These are phyloP conservation scores for Hetaerina titia DNA, from an alignment of 2,888 invertebrate species.

Conservation along the genomic window DNA sequence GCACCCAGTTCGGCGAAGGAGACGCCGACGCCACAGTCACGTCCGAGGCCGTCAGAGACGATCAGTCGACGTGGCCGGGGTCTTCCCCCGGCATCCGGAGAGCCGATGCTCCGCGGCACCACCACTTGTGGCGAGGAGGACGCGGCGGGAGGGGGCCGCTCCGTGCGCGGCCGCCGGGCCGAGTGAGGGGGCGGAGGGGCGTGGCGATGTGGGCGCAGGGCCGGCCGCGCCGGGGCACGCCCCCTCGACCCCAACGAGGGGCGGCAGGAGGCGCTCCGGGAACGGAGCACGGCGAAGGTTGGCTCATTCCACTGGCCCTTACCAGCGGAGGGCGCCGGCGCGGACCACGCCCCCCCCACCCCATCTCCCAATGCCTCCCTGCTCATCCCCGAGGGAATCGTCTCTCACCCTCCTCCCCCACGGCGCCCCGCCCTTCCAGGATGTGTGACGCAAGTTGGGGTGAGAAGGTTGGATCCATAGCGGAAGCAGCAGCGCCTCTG, in stretches of 20 bases:
- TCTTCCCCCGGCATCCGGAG: neutral
- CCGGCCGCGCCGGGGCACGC: conserved; percentile 36
- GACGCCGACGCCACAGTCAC: neutral
- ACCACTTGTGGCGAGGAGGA: conserved; percentile 3
- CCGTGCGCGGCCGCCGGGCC: conserved; percentile 37
- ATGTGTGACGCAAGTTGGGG: conserved; percentile 40
- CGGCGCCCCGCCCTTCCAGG: neutral
- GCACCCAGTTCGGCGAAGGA: neutral
- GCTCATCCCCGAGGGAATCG: neutral
- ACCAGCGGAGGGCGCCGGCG: neutral
- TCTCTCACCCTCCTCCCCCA: neutral
- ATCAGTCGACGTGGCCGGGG: neutral
- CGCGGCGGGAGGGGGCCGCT: conserved; percentile 40
- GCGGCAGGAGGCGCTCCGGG: neutral
- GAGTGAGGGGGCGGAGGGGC: conserved; percentile 53
- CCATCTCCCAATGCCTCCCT: too few relatives aligned
- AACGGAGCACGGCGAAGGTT: neutral
- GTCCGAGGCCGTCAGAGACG: neutral
- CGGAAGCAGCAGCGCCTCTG: conserved; percentile 47
- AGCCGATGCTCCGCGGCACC: neutral
- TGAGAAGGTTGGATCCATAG: neutral
- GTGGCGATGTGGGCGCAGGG: conserved; percentile 49
- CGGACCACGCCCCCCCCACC: neutral
- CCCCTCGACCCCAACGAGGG: neutral
- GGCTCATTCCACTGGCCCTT: neutral